These are phyloP conservation scores for Heliconius melpomene DNA, from an alignment of 1,140 invertebrate species.

Conservation along the genomic window DNA sequence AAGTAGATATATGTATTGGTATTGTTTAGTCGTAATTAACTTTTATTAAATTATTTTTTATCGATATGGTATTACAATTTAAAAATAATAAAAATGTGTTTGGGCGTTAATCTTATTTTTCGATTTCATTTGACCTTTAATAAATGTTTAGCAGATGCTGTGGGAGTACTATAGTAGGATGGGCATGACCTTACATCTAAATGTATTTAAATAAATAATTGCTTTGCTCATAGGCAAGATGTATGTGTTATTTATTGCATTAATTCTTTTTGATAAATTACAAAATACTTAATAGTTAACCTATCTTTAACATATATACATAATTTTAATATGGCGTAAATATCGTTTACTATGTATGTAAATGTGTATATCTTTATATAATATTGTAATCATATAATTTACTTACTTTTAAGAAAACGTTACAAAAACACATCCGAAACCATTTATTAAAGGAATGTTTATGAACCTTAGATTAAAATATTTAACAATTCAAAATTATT, in stretches of 20 bases:
- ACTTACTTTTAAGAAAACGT: too few species aligned
- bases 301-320: neutral
- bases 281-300: neutral
- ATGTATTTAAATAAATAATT: neutral
- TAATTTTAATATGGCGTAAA: neutral
- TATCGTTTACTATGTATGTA: neutral
- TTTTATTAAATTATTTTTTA: too few species aligned
- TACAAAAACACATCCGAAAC: too few species aligned
- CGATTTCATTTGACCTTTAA: slow-evolving; percentile 8
- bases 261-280: neutral
- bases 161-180: slow-evolving; percentile 18
- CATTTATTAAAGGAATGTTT: too few species aligned
- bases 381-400: too few species aligned
- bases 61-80: neutral
- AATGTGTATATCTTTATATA: too few species aligned
- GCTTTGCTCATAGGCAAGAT: neutral
- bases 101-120: neutral
- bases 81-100: neutral
- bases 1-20: neutral
- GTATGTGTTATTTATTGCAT: neutral
- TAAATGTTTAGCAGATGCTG: slow-evolving; percentile 8
- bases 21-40: too few species aligned
- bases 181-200: slow-evolving; percentile 14
- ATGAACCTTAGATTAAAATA: neutral
- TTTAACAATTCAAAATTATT: neutral